These are phyloP conservation scores for Thermophis baileyi DNA, from an alignment of 2,113 vertebrate species.

Conservation along the genomic window DNA sequence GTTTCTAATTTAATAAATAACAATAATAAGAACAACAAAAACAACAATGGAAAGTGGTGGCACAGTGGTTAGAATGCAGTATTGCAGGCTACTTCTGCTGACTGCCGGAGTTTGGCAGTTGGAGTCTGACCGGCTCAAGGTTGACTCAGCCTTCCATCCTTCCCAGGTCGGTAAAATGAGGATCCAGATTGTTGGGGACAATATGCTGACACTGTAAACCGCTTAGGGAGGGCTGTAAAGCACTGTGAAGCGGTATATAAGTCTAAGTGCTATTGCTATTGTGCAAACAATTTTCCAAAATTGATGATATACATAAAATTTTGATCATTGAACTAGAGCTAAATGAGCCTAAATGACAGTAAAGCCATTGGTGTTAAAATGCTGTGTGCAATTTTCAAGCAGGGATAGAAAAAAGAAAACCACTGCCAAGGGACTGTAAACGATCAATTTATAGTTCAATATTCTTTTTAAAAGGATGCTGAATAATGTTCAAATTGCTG, in stretches of 20 bases:
- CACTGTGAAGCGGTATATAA: too few relatives aligned
- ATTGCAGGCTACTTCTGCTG: too few relatives aligned
- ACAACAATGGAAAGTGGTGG: not conserved
- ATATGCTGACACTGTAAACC: too few relatives aligned
- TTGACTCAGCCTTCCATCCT: too few relatives aligned
- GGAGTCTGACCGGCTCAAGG: too few relatives aligned
- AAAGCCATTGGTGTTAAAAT: not conserved
- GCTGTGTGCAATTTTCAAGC: not conserved
- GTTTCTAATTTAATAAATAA: not conserved
- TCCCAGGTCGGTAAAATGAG: too few relatives aligned
- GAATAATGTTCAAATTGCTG: not conserved
- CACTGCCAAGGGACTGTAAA: not conserved
- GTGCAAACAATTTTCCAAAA: not conserved
- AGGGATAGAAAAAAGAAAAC: not conserved
- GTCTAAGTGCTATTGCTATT: not conserved
- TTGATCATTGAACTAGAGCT: not conserved
- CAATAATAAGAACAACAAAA: not conserved
- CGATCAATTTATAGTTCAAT: not conserved
- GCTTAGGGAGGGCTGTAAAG: too few relatives aligned
- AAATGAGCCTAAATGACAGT: not conserved
- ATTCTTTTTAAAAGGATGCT: not conserved
- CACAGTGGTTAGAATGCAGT: too few relatives aligned
- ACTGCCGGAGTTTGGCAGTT: too few relatives aligned
- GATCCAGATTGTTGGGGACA: too few relatives aligned
- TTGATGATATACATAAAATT: not conserved